Evolutionary conservation across 2,113 vertebrate genomes (phyloP).

Genomic region (Oostethus manadensis): DNA sequence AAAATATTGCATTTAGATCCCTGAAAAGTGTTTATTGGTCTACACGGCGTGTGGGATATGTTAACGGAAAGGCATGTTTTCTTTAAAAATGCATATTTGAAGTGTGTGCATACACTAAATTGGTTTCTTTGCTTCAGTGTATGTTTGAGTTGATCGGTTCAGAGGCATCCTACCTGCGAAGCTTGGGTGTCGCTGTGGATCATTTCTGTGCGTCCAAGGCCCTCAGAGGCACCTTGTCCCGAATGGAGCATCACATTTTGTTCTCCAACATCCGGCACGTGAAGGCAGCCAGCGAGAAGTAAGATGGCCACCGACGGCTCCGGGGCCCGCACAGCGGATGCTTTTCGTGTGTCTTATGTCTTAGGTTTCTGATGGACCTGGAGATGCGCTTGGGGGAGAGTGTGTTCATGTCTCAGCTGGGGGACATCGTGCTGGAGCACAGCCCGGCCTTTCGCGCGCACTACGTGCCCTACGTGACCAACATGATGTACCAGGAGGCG

Average conservation of each 20-base stretch:
- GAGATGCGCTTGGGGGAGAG: conserved; percentile 63
- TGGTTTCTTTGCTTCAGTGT: conserved; percentile 44
- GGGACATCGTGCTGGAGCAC: conserved; percentile 68
- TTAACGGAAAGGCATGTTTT: no score
- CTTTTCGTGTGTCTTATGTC: not conserved
- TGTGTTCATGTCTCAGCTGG: conserved; percentile 61
- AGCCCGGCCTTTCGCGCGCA: conserved; percentile 53
- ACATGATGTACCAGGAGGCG: conserved; percentile 79
- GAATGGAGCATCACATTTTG: conserved; percentile 66
- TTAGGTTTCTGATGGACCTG: conserved; percentile 73
- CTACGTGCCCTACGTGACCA: conserved; percentile 76
- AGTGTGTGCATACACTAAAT: not conserved
- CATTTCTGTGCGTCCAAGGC: conserved; percentile 60
- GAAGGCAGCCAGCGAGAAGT: conserved; percentile 67
- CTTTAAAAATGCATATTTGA: no score
- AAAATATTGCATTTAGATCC: no score
- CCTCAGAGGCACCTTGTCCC: conserved; percentile 53
- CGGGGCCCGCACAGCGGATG: no score
- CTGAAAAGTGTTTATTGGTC: no score
- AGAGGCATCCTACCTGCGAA: conserved; percentile 76
- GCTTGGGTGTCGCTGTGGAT: conserved; percentile 65
- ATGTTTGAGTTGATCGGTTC: conserved; percentile 77
- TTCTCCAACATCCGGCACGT: conserved; percentile 74
- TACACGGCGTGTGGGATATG: no score
- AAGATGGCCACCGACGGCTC: conserved; percentile 12